A percentile compares a stretch with the other conserved stretches of the same genome.
Evolutionary conservation across 2,888 invertebrate genomes (phyloP).

Genomic region (Xanthia togata): DNA sequence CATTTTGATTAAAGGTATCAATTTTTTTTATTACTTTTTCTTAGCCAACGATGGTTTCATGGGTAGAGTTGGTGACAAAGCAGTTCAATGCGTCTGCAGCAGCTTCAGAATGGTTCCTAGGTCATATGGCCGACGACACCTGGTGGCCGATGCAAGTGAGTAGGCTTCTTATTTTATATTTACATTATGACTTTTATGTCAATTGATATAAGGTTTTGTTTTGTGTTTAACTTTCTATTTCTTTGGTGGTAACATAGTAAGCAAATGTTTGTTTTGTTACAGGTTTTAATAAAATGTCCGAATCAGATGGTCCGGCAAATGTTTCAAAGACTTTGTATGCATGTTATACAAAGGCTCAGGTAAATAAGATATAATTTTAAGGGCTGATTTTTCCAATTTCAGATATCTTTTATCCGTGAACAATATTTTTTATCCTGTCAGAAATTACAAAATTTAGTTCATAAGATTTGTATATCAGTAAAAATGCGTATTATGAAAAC

Average conservation of each 20-base stretch:
- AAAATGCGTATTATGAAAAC: not conserved
- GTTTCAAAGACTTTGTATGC: conserved; percentile 98
- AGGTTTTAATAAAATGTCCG: conserved; percentile 98
- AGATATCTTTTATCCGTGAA: no score
- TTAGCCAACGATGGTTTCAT: conserved; percentile 98
- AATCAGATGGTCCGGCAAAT: conserved; percentile 99
- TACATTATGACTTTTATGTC: not conserved
- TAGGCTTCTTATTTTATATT: not conserved
- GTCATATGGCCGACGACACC: conserved; percentile 97
- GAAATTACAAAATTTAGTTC: not conserved
- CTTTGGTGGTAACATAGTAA: not conserved
- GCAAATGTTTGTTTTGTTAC: conserved; percentile 69
- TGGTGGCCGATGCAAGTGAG: conserved; percentile 98
- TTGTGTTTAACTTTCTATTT: not conserved
- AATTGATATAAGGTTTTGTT: not conserved
- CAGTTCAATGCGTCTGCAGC: conserved; percentile 97
- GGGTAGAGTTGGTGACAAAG: conserved; percentile 98
- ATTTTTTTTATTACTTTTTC: conserved; percentile 35
- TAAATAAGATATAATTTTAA: conserved; percentile 67
- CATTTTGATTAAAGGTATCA: not conserved
- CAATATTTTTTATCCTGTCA: no score
- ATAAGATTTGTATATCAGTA: not conserved
- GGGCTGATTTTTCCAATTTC: no score
- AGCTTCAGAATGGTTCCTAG: conserved; percentile 97
- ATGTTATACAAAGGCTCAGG: conserved; percentile 97